A percentile compares a stretch with the other conserved stretches of the same genome.
phyloP scores from a whole-genome alignment of 2,888 invertebrate genomes.

The Zaprionus lineosus region DNA sequence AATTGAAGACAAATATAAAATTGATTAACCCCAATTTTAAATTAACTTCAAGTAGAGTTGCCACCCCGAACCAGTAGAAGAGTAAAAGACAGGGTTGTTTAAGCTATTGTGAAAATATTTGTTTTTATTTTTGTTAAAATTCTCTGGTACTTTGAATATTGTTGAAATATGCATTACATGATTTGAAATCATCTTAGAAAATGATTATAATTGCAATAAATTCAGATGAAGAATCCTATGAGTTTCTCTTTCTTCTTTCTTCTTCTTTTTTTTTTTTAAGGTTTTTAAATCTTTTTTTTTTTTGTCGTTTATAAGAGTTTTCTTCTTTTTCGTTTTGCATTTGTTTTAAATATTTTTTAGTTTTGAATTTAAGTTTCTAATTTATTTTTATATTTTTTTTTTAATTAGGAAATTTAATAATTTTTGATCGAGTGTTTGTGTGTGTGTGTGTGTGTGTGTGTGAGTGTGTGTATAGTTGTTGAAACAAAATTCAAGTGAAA shows the following conservation, averaged over 20 bases:
- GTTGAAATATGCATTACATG: constrained; percentile 49
- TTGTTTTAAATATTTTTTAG: no score
- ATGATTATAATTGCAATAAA: constrained; percentile 42
- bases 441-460: no score
- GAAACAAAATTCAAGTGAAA: no score
- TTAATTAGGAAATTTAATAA: constrained; percentile 10
- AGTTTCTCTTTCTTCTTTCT: no score
- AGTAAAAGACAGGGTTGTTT: constrained; percentile 25
- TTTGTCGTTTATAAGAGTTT: no score
- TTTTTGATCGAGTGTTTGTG: constrained; percentile 14
- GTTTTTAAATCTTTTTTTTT: constrained; percentile 1
- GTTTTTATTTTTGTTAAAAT: constrained; percentile 67
- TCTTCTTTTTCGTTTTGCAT: no score
- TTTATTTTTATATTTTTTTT: neutral
- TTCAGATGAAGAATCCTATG: constrained; percentile 24
- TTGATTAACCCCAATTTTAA: no score
- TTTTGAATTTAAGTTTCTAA: no score
- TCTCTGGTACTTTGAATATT: constrained; percentile 64
- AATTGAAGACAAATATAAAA: no score
- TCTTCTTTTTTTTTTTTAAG: no score
- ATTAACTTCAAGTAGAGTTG: neutral
- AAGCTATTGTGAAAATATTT: constrained; percentile 75
- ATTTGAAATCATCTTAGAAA: constrained; percentile 47
- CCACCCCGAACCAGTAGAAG: neutral
- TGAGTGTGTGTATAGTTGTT: no score